Percentiles rank a stretch among this genome's conserved stretches.
Conservation (phyloP, 2,113 vertebrate species). For the Casuarius casuarius region DNA sequence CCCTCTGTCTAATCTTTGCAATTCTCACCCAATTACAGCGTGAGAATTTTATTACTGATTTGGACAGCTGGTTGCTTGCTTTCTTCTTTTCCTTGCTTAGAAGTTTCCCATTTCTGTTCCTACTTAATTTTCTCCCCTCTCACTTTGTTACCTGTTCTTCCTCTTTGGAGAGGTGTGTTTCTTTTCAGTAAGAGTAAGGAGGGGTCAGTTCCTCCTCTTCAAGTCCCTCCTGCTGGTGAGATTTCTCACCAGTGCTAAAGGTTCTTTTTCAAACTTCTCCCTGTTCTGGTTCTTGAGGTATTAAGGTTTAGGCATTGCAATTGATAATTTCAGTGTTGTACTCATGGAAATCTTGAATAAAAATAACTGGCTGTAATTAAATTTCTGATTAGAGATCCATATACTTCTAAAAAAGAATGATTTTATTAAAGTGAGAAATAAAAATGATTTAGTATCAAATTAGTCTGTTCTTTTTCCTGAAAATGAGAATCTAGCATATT, state of each 20-base stretch:
- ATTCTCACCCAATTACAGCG: not conserved
- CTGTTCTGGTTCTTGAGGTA: not conserved
- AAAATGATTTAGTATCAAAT: slow-evolving; percentile 17
- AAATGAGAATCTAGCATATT: slow-evolving; percentile 36
- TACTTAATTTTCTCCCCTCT: not conserved
- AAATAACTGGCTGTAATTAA: slow-evolving; percentile 32
- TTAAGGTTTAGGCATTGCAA: not conserved
- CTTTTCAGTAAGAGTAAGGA: not conserved
- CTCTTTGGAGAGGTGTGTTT: not conserved
- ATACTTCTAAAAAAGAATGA: not conserved
- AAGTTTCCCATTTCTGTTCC: not conserved
- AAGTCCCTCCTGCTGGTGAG: not conserved
- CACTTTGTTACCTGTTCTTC: not conserved
- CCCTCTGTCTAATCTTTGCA: not conserved
- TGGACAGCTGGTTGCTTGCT: not conserved
- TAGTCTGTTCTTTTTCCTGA: slow-evolving; percentile 27
- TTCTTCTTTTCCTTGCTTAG: not conserved
- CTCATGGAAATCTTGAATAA: slow-evolving; percentile 25
- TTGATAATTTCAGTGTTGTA: not conserved
- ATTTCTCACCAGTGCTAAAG: not conserved
- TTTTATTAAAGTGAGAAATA: slow-evolving; percentile 51
- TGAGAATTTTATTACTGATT: not conserved
- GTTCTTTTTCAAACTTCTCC: not conserved
- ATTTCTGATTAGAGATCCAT: slow-evolving; percentile 31
- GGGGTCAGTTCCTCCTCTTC: not conserved